Evolutionary conservation across 2,113 vertebrate genomes (phyloP), one percentile per base, ranked within the genome.

Genomic region (Proteles cristata): DNA sequence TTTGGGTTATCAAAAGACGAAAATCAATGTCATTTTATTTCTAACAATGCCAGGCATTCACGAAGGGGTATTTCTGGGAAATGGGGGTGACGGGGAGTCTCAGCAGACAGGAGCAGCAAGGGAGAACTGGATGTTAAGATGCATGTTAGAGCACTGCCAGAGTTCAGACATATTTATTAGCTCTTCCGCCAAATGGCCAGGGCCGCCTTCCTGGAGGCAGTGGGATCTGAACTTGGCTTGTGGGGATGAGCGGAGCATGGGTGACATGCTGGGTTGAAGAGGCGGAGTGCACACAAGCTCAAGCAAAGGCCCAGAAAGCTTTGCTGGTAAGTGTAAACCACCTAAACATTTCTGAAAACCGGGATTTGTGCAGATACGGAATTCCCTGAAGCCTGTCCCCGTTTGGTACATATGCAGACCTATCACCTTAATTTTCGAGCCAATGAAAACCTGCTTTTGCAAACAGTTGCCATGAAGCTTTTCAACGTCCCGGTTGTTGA

Each of bases 111-210:
- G 15, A 9, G 25, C 3, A 33, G 31, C 23, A 9, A 39, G 61
- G 1, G 21, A 39, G 35, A 61, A 17, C 0, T 50, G 21, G 16
- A 2, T 0, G 5, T 1, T 0, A 12, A 4, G 25, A 2, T 6
- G 5, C 35, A 12, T 26, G 3, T 43, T 33, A 39, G 58, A 76
- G 21, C 2, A 2, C 3, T 0, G 21, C 35, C 11, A 1, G 0
- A 21, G 12, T 5, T 45, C 23, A 61, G 58, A 21, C 5, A 8
- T 8, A 7, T 48, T 66, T 8, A 8, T 3, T 63, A 10, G 4
- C n/a, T 53, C 0, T 65, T 35, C 8, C 5, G 10, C 8, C 35
- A 50, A 28, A 21, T 33, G n/a, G 12, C 28, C 31, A 11, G 25
- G 11, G 50, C 53, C 31, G 7, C 16, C 58, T 83, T 35, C 2